A percentile compares a stretch with the other conserved stretches of the same genome.
Conservation (phyloP, 2,797 vertebrate genomes). For the Melanogrammus aeglefinus region DNA sequence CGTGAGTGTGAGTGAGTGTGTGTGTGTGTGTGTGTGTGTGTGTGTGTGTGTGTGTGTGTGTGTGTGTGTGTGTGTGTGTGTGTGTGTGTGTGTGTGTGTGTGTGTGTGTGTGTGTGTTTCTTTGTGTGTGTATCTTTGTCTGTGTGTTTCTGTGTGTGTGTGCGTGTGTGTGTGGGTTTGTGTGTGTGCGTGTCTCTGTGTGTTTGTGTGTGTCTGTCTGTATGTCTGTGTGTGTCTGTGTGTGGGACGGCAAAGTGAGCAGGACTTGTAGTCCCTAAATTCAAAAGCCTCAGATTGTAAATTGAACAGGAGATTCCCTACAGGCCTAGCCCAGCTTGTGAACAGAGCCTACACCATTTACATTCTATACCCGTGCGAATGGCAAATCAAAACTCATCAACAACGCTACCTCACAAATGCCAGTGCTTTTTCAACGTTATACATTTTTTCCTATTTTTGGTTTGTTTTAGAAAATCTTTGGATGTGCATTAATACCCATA, state of each 20-base stretch:
- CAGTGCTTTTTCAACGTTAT: conserved; percentile 84
- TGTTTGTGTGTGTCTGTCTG: not conserved
- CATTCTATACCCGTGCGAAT: conserved; percentile 83
- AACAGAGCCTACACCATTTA: conserved; percentile 73
- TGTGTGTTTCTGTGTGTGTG: not conserved
- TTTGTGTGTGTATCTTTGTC: not conserved
- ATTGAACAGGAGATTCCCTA: conserved; percentile 76
- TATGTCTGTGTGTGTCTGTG: conserved; percentile 29
- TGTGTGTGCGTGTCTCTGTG: not conserved
- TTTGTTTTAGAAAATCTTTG: conserved; percentile 85
- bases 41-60: not conserved
- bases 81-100: not conserved
- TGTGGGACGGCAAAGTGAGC: conserved; percentile 65
- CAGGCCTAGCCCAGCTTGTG: conserved; percentile 76
- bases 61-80: not conserved
- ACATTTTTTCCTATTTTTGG: conserved; percentile 73
- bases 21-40: not conserved
- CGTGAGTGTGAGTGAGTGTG: not conserved
- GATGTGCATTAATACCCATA: conserved; percentile 84
- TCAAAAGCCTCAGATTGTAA: conserved; percentile 74
- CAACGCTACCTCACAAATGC: conserved; percentile 84
- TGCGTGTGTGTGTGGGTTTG: not conserved
- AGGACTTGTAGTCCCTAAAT: conserved; percentile 64
- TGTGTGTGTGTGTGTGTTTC: conserved; percentile 31
- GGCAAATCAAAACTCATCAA: conserved; percentile 74